These are phyloP conservation scores for Ceratotherium simum DNA, from an alignment of 2,113 vertebrate species.

Conservation along the genomic window DNA sequence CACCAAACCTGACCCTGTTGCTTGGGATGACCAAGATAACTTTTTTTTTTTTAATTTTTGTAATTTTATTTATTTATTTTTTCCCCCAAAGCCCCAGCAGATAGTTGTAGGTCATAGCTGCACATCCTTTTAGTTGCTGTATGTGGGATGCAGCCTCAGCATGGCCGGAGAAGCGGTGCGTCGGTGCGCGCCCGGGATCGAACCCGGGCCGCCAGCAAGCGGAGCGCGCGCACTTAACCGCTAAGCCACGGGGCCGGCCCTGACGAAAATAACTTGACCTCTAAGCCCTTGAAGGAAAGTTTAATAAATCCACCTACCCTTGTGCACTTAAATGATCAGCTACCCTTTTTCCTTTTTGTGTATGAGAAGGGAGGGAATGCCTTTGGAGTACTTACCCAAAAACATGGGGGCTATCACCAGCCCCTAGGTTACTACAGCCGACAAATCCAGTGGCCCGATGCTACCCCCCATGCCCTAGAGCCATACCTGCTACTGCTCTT, in stretches of 20 bases:
- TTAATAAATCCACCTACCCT: background rate
- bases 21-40: too few relatives aligned
- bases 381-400: background rate
- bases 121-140: too few relatives aligned
- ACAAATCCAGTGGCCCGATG: background rate
- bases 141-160: too few relatives aligned
- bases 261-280: background rate
- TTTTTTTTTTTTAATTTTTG: background rate
- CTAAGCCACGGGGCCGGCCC: too few relatives aligned
- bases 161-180: too few relatives aligned
- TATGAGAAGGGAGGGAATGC: background rate
- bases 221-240: too few relatives aligned
- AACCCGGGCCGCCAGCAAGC: too few relatives aligned
- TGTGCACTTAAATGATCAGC: background rate
- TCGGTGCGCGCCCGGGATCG: too few relatives aligned
- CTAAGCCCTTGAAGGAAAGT: background rate
- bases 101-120: too few relatives aligned
- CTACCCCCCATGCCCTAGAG: background rate
- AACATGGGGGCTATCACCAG: background rate
- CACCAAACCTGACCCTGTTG: accelerated
- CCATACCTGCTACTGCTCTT: background rate
- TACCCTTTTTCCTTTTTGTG: background rate
- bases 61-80: too few relatives aligned
- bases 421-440: background rate
- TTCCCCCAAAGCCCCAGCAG: too few relatives aligned